Percentiles rank a stretch among this genome's conserved stretches.
These are phyloP conservation scores for Labroides dimidiatus DNA, from an alignment of 2,797 vertebrate genomes.

Conservation along the genomic window DNA sequence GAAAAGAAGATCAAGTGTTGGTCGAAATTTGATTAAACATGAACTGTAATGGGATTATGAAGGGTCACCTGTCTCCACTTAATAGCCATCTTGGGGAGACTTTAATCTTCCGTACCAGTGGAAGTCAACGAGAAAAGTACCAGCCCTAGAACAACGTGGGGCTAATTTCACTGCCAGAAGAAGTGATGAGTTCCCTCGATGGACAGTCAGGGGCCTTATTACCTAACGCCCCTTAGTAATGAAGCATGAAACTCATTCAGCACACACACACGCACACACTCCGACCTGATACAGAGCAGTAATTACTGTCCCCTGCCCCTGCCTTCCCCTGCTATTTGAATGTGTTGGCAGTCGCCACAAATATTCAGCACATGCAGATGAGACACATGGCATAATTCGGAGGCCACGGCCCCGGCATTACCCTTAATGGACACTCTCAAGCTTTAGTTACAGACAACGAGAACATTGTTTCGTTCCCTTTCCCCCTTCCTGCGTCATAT, in stretches of 20 bases:
- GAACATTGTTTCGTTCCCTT: conserved; percentile 27
- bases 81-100: conserved; percentile 38
- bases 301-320: conserved; percentile 62
- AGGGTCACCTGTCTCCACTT: conserved; percentile 44
- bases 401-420: conserved; percentile 44
- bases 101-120: conserved; percentile 51
- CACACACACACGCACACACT: conserved; percentile 29
- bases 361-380: conserved; percentile 65
- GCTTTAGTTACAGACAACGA: conserved; percentile 45
- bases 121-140: conserved; percentile 55
- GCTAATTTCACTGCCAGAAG: conserved; percentile 61
- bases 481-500: conserved; percentile 5
- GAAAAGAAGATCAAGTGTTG: conserved; percentile 40
- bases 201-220: conserved; percentile 65
- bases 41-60: conserved; percentile 49
- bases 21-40: conserved; percentile 57
- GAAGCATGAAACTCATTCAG: conserved; percentile 68
- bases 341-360: conserved; percentile 57
- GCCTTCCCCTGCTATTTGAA: conserved; percentile 55
- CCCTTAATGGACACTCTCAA: conserved; percentile 57
- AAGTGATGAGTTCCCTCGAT: conserved; percentile 63
- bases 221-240: conserved; percentile 65
- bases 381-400: conserved; percentile 47
- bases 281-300: conserved; percentile 46
- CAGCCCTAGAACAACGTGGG: conserved; percentile 48